These are phyloP conservation scores for Amazona guildingii DNA, from an alignment of 2,113 vertebrate species.

Conservation along the genomic window DNA sequence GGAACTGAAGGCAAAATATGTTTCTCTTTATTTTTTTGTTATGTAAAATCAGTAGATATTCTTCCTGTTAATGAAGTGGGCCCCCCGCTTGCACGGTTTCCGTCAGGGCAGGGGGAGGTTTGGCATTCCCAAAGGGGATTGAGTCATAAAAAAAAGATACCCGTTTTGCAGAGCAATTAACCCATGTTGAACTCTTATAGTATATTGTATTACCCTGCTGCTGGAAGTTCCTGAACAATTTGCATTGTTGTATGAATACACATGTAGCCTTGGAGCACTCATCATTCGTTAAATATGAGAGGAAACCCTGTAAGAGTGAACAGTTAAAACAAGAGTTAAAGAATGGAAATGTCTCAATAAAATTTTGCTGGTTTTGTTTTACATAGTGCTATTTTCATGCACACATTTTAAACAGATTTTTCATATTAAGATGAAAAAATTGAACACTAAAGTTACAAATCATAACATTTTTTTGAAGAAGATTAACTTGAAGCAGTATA, in stretches of 20 bases:
- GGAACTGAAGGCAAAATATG: not conserved
- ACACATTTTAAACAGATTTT: not conserved
- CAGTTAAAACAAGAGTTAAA: not conserved
- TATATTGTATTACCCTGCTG: slow-evolving; percentile 53
- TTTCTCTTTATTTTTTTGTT: not conserved
- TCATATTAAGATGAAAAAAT: not conserved
- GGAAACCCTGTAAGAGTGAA: not conserved
- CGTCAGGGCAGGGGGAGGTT: not conserved
- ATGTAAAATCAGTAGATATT: slow-evolving; percentile 23
- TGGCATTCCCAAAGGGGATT: slow-evolving; percentile 28
- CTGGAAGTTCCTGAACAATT: slow-evolving; percentile 50
- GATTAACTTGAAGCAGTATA: not conserved
- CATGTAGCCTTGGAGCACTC: not conserved
- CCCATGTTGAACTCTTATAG: slow-evolving; percentile 5
- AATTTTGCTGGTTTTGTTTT: not conserved
- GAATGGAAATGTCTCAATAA: not conserved
- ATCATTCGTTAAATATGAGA: not conserved
- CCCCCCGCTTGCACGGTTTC: not conserved
- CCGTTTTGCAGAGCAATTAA: slow-evolving; percentile 54
- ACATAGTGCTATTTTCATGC: not conserved
- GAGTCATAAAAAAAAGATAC: slow-evolving; percentile 37
- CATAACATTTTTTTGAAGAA: not conserved
- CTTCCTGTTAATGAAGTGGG: not conserved
- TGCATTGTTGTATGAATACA: not conserved
- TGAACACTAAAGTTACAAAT: not conserved